These are phyloP conservation scores for Spermophilus dauricus DNA, from an alignment of 2,113 vertebrate genomes.

Conservation along the genomic window DNA sequence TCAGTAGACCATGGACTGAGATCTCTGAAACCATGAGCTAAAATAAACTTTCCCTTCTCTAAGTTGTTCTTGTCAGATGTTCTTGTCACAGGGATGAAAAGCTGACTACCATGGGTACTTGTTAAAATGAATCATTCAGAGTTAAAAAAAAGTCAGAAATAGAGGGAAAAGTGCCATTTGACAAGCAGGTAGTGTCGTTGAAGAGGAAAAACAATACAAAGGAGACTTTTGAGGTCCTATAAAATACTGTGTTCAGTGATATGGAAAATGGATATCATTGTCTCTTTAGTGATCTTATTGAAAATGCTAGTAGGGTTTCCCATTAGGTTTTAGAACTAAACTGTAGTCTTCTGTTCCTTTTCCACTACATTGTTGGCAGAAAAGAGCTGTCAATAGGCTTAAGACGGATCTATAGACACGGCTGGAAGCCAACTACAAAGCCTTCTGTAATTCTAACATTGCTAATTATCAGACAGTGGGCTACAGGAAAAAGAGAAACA, in stretches of 20 bases:
- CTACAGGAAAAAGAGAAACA: neutral
- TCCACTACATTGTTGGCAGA: rapidly evolving
- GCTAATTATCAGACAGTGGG: neutral
- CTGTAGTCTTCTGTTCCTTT: neutral
- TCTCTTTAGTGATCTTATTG: neutral
- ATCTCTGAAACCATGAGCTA: no score
- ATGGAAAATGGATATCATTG: rapidly evolving
- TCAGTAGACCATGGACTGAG: no score
- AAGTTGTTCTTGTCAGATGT: no score
- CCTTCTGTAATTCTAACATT: neutral
- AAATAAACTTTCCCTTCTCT: no score
- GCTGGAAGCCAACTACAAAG: neutral
- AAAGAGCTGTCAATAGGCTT: neutral
- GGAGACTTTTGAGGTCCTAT: rapidly evolving
- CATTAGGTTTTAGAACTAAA: neutral
- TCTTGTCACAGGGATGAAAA: no score
- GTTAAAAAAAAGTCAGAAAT: neutral
- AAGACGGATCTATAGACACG: neutral
- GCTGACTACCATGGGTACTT: neutral
- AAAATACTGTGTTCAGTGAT: neutral
- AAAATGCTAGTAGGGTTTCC: neutral
- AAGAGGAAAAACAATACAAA: neutral
- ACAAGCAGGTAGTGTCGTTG: rapidly evolving
- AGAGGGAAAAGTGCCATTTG: neutral
- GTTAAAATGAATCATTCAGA: neutral